Evolutionary conservation across 2,113 vertebrate species (phyloP), one percentile per base, ranked within the genome.

Genomic region (Thymallus thymallus): DNA sequence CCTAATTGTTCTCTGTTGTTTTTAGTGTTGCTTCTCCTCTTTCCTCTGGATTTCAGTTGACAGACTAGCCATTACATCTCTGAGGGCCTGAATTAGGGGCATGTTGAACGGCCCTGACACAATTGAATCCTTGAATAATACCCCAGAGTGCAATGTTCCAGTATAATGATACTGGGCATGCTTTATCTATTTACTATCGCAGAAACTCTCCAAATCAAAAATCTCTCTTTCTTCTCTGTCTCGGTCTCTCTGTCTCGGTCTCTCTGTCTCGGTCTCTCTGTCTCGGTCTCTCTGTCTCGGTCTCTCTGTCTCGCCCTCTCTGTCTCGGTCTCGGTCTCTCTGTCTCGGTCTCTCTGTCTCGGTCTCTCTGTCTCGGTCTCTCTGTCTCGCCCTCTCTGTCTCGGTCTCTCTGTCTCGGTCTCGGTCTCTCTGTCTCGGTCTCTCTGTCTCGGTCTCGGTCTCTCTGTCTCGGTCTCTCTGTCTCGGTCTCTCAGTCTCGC

Each of bases 81-180:
- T 13, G 71, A 80, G 80, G 85, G 70, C 76, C 74, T 30, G 70
- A 80, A 81, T 81, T 81, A 81, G 75, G 67, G 71, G 72, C 78
- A 79, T 86, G 74, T 74, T 80, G 78, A 82, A 82, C 82, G 75
- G 9, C 29, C 13, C 56, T 60, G 23, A 60, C 56, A 60, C 56
- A 60, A 60, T 60, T 60, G n/a, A 60, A 81, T 84, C 82, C 79
- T 69, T 71, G 81, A 84, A 84, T 81, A 79, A 81, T 81, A 79
- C 79, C 82, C 79, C 79, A 84, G 82, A 84, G 82, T 84, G 82
- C 82, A 77, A 78, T 80, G 80, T 80, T 83, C 78, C 73, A 72
- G 78, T 73, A 74, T 80, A 81, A 77, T 81, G 65, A 80, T 69
- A 82, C 75, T 80, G 83, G 77, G 80, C 75, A 76, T 80, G 70